Evolutionary conservation across 2,113 vertebrate species (phyloP).

Genomic region (Porphyrio hochstetteri): DNA sequence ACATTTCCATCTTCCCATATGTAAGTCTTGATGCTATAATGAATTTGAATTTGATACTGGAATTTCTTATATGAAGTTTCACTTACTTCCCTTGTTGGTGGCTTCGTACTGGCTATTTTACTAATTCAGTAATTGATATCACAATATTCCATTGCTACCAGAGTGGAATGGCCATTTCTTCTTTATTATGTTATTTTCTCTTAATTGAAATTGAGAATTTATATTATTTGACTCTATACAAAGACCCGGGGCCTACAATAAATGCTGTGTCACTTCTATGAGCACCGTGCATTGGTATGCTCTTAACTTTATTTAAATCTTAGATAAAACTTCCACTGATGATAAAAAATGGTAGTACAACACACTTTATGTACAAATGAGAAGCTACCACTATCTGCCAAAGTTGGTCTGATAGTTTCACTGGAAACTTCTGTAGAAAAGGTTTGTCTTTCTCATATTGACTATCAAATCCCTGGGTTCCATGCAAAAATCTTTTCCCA

Average conservation of each 20-base stretch:
- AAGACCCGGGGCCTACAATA: background rate
- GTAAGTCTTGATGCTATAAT: background rate
- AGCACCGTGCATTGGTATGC: background rate
- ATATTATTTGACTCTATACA: background rate
- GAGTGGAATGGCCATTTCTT: background rate
- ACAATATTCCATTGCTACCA: background rate
- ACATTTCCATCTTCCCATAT: background rate
- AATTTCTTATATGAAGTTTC: background rate
- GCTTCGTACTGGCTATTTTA: background rate
- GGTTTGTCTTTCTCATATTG: background rate
- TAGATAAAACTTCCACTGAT: background rate
- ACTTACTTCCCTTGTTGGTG: background rate
- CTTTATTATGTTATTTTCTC: background rate
- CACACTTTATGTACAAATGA: background rate
- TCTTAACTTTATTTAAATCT: background rate
- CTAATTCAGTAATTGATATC: background rate
- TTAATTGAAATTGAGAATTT: background rate
- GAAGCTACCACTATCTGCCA: background rate
- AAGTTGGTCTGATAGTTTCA: background rate
- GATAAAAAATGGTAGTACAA: background rate
- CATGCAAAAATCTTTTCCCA: background rate
- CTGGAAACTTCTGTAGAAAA: background rate
- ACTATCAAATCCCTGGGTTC: background rate
- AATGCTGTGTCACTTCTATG: background rate
- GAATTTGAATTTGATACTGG: background rate